phyloP scores from a whole-genome alignment of 2,888 invertebrate species.

The Dasysyrphus albostriatus region DNA sequence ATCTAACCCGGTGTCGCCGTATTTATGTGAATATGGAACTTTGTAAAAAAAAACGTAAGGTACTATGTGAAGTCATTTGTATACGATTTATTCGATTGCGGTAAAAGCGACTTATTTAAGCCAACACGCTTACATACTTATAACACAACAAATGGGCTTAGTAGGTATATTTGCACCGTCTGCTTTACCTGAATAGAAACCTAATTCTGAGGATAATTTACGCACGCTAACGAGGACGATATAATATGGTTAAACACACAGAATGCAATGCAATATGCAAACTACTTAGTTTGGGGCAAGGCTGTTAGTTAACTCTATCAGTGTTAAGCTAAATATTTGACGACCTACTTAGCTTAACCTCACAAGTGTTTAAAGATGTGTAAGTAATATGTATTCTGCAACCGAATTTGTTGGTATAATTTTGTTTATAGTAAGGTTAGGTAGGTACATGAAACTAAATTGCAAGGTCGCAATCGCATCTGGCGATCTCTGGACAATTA shows the following conservation, averaged over 20 bases:
- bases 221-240: constrained; percentile 29
- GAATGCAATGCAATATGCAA: constrained; percentile 4
- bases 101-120: constrained; percentile 33
- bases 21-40: neutral
- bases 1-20: constrained; percentile 32
- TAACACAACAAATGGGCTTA: constrained; percentile 53
- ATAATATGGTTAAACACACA: constrained; percentile 29
- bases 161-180: constrained; percentile 28
- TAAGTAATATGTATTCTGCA: neutral
- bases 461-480: neutral
- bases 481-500: neutral
- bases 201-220: constrained; percentile 54
- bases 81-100: constrained; percentile 41
- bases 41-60: constrained; percentile 15
- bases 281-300: constrained; percentile 25
- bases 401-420: neutral
- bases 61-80: constrained; percentile 57
- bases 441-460: neutral
- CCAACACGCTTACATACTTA: constrained; percentile 45
- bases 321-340: constrained; percentile 52
- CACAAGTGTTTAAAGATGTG: neutral
- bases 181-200: constrained; percentile 17
- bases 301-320: constrained; percentile 47
- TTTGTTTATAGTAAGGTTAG: neutral
- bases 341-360: constrained; percentile 58